Evolutionary conservation across 1,140 invertebrate genomes (phyloP), one percentile per base, ranked within the genome.

Genomic region (Pinna nobilis): DNA sequence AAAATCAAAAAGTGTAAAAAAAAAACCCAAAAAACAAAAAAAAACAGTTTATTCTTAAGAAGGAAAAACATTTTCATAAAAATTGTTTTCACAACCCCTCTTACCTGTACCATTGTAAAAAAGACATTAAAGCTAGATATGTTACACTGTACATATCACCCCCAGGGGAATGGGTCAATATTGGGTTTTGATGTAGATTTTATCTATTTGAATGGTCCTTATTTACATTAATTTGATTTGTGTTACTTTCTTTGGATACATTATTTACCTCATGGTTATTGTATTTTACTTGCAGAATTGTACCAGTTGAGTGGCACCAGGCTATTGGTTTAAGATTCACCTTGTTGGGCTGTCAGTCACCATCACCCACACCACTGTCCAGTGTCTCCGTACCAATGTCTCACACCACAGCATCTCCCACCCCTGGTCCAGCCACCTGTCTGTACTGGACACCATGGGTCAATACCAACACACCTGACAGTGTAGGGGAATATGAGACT

Each of bases 401-500:
- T n/a, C 35, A 60, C 13, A 68, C 53, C 44, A 80, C 74, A 13
- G 57, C 32, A 53, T 59, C 60, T 20, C 7, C 13, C n/a, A 35
- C 44, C 3, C 55, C 32, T 15, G 64, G n/a, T 23, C 68, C 74
- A 15, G 41, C 69, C 1, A 70, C 77, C 5, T 84, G 84, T 55
- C 70, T 76, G 35, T 84, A 85, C 73, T 90, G 89, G 89, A 88
- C 88, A 51, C 78, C 80, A 1, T 90, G 89, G 89, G 87, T 89
- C 76, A 90, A 83, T 72, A 67, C 75, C 6, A 69, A 82, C 41
- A 70, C 66, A 20, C 89, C 90, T 9, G 82, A 85, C 28, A 50
- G 69, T 1, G 64, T 74, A 30, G 85, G 87, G 25, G 88, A 89
- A 72, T 83, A 83, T 65, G 88, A 90, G 72, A 83, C 83, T 7